These are phyloP conservation scores for Drosophila bipectinata DNA, from an alignment of 1,140 invertebrate species.

Conservation along the genomic window DNA sequence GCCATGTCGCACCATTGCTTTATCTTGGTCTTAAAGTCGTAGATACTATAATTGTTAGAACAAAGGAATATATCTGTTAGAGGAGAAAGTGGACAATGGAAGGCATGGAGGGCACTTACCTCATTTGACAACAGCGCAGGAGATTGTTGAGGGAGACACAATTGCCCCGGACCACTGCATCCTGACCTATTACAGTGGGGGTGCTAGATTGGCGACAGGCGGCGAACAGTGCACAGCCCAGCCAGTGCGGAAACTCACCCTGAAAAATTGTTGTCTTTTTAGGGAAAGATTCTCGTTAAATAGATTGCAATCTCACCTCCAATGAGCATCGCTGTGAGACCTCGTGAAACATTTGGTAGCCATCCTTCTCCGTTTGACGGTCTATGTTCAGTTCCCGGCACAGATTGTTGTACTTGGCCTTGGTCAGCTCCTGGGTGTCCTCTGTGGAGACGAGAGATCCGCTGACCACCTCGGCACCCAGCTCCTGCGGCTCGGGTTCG, in stretches of 20 bases:
- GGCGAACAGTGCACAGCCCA: slow-evolving; percentile 96
- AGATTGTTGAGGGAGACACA: slow-evolving; percentile 96
- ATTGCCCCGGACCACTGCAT: slow-evolving; percentile 92
- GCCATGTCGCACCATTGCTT: slow-evolving; percentile 98
- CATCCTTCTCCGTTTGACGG: slow-evolving; percentile 67
- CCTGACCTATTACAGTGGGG: slow-evolving; percentile 90
- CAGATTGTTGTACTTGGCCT: slow-evolving; percentile 63
- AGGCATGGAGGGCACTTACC: slow-evolving; percentile 84
- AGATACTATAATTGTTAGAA: slow-evolving; percentile 86
- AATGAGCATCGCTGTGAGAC: slow-evolving; percentile 64
- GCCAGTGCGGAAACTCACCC: slow-evolving; percentile 97
- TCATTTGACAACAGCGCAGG: slow-evolving; percentile 94
- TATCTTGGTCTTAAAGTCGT: slow-evolving; percentile 98
- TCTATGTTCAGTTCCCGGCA: slow-evolving; percentile 82
- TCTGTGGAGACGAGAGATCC: slow-evolving; percentile 41
- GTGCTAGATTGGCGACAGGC: slow-evolving; percentile 92
- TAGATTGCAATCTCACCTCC: slow-evolving; percentile 47
- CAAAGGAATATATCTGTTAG: not conserved
- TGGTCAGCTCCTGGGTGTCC: slow-evolving; percentile 49
- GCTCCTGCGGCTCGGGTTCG: slow-evolving; percentile 62
- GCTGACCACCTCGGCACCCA: slow-evolving; percentile 67
- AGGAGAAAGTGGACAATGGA: not conserved
- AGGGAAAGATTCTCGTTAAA: too few relatives aligned
- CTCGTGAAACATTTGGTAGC: slow-evolving; percentile 61
- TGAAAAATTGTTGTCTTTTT: slow-evolving; percentile 77